Evolutionary conservation across 2,797 vertebrate species (phyloP).

Genomic region (Pangasius djambal): DNA sequence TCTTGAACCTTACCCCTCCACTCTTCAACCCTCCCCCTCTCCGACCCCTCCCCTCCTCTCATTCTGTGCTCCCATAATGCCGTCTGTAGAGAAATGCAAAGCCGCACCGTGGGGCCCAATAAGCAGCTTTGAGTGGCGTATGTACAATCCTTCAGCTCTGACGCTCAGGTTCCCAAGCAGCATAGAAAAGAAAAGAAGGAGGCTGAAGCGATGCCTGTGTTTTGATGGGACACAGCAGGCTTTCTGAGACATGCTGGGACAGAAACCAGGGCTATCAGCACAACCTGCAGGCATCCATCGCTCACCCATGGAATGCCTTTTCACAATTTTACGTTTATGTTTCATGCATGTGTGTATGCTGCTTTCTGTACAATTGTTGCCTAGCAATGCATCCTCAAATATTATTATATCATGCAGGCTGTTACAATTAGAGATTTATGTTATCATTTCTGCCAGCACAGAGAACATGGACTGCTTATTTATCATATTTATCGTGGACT

Average conservation of each 20-base stretch:
- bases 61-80: constrained; percentile 60
- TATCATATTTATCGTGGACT: not conserved
- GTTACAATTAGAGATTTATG: not conserved
- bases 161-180: constrained; percentile 31
- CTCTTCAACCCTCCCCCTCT: constrained; percentile 56
- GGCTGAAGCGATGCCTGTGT: constrained; percentile 49
- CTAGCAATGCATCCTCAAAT: constrained; percentile 2
- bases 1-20: constrained; percentile 54
- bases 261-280: constrained; percentile 53
- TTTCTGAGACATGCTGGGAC: constrained; percentile 43
- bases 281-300: constrained; percentile 40
- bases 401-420: constrained; percentile 19
- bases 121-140: constrained; percentile 59
- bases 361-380: constrained; percentile 17
- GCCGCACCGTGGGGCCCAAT: constrained; percentile 54
- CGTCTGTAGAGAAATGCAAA: constrained; percentile 60
- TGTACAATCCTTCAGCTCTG: constrained; percentile 49
- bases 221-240: constrained; percentile 52
- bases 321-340: constrained; percentile 26
- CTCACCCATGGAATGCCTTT: constrained; percentile 43
- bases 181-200: constrained; percentile 47
- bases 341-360: constrained; percentile 20
- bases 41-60: constrained; percentile 46
- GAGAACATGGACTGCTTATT: constrained; percentile 2
- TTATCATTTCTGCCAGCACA: constrained; percentile 8